Evolutionary conservation across 2,797 vertebrate species (phyloP), one percentile per base, ranked within the genome.

Genomic region (Labroides dimidiatus): DNA sequence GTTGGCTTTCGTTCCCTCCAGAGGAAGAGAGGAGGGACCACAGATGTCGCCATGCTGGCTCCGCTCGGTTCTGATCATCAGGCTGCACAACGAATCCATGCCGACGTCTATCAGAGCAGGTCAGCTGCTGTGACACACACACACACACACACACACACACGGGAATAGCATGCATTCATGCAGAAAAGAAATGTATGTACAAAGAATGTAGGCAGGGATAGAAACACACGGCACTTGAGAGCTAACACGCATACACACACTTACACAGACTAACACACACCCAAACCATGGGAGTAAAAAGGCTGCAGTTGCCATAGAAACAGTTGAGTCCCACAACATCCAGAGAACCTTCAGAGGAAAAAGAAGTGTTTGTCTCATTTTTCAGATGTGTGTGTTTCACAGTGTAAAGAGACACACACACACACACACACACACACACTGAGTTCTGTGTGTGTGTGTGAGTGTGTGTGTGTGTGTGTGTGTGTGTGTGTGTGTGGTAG

Each of bases 231-330:
- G 16, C n/a, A 37, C 27, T n/a, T 47, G 44, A 30, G 50, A 19
- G 33, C 62, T 55, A 60, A 24, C 30, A 33, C 30, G 8, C 30
- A 33, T 7, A 33, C 30, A 33, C 30, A 33, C 30, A 33, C 7
- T 4, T 7, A 33, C 30, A 33, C 58, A 72, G 37, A 55, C 52
- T 49, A 49, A 57, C 61, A 36, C 48, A 64, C 48, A 61, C 64
- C 82, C 56, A 72, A 45, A 64, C 75, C 69, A 53, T 75, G 59
- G 78, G 85, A 91, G 84, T 85, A 92, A 92, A 89, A 91, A 80
- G 87, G 80, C 83, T 87, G 72, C 49, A 51, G 94, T 94, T 93
- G 82, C 92, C 87, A 93, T 93, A 87, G 94, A 92, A 94, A 94
- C 93, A 87, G 82, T 69, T 41, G 48, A 89, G 86, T 91, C 89